Evolutionary conservation across 2,888 invertebrate genomes (phyloP).

Genomic region (Drosophila leonis): DNA sequence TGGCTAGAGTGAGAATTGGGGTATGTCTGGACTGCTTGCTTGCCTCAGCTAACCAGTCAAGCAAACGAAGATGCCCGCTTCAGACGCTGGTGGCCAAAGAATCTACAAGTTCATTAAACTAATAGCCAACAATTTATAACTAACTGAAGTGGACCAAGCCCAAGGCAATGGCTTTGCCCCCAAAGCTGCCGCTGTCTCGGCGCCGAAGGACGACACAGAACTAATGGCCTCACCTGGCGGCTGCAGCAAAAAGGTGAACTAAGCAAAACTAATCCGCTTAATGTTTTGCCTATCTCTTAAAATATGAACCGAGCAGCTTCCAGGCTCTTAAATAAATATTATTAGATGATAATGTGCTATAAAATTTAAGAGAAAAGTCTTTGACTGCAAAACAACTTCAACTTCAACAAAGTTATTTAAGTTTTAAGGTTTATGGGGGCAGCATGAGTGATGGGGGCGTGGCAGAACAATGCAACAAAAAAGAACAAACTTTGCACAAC

Average conservation of each 20-base stretch:
- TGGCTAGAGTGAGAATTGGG: background rate
- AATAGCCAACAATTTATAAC: slow-evolving; percentile 81
- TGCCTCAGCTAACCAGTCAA: slow-evolving; percentile 24
- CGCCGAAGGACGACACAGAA: slow-evolving; percentile 24
- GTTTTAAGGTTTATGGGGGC: background rate
- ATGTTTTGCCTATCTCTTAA: slow-evolving; percentile 74
- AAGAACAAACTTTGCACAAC: slow-evolving; percentile 45
- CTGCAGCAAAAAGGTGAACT: slow-evolving; percentile 34
- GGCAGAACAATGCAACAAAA: slow-evolving; percentile 37
- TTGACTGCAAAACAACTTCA: slow-evolving; percentile 21
- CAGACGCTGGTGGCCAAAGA: slow-evolving; percentile 53
- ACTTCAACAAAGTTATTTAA: no score
- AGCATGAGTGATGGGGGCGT: background rate
- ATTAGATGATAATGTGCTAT: slow-evolving; percentile 26
- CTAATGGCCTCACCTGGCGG: slow-evolving; percentile 48
- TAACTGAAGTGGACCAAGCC: slow-evolving; percentile 29
- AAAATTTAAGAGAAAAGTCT: slow-evolving; percentile 14
- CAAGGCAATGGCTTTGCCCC: slow-evolving; percentile 14
- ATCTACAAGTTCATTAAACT: slow-evolving; percentile 79
- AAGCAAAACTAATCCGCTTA: slow-evolving; percentile 72
- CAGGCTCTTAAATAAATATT: slow-evolving; percentile 6
- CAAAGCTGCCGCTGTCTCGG: background rate
- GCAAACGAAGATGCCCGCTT: slow-evolving; percentile 46
- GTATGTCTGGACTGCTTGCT: background rate
- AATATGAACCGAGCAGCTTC: slow-evolving; percentile 50